Conservation (phyloP, 2,888 invertebrate genomes). For the Apodemia zela region DNA sequence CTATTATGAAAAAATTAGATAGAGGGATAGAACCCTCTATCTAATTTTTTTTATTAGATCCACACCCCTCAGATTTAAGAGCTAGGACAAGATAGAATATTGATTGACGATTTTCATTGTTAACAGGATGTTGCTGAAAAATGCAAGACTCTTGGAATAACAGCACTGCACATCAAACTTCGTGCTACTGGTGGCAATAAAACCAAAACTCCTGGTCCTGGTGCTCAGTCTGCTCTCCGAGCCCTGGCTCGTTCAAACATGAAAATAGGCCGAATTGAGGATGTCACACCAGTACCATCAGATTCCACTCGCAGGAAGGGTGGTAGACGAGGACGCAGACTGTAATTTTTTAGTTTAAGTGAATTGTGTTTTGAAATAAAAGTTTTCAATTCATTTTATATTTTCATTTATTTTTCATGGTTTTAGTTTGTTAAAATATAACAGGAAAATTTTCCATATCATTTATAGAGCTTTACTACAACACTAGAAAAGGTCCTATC, state of each 20-base stretch:
- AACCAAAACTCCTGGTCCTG: conserved; percentile 99
- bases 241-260: conserved; percentile 99
- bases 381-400: not conserved
- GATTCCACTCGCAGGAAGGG: conserved; percentile 99
- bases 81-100: too few species aligned
- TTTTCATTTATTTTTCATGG: too few species aligned
- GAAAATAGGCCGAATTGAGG: conserved; percentile 97
- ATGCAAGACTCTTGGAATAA: conserved; percentile 98
- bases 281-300: conserved; percentile 99
- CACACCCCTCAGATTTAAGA: too few species aligned
- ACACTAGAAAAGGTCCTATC: too few species aligned
- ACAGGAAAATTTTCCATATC: too few species aligned
- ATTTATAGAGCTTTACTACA: too few species aligned
- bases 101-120: conserved; percentile 14
- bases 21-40: too few species aligned
- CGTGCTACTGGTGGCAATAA: conserved; percentile 99
- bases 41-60: too few species aligned
- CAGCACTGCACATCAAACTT: conserved; percentile 98
- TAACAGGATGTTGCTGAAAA: conserved; percentile 98
- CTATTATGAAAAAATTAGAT: too few species aligned
- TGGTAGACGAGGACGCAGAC: conserved; percentile 99
- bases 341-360: conserved; percentile 86
- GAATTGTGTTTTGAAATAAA: conserved; percentile 69
- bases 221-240: conserved; percentile 98
- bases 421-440: too few species aligned